phyloP scores from a whole-genome alignment of 2,113 vertebrate genomes.

The Trogon melanurus region DNA sequence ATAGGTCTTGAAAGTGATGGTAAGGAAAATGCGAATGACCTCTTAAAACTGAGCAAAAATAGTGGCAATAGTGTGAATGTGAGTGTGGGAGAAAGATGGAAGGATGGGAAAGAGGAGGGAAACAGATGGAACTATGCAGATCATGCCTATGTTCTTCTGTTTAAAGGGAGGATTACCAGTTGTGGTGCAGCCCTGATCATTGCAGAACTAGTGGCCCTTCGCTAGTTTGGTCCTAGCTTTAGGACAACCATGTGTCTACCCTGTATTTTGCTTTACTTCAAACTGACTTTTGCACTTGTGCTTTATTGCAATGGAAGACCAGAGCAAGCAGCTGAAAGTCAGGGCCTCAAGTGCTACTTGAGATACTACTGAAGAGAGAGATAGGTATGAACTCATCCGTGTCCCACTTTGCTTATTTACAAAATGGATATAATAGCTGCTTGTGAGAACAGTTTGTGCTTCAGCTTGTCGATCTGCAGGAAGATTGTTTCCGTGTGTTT shows the following conservation, averaged over 20 bases:
- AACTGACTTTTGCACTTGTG: not conserved
- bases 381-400: not conserved
- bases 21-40: not conserved
- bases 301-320: not conserved
- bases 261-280: not conserved
- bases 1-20: not conserved
- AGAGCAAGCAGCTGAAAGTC: not conserved
- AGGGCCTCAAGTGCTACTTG: not conserved
- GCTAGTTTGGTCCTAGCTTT: not conserved
- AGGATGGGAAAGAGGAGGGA: not conserved
- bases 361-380: not conserved
- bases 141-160: not conserved
- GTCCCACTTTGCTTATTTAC: not conserved
- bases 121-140: not conserved
- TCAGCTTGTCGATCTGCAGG: not conserved
- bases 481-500: not conserved
- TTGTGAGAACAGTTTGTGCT: not conserved
- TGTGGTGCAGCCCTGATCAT: not conserved
- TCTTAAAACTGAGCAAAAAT: not conserved
- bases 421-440: not conserved
- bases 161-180: not conserved
- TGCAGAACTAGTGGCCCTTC: not conserved
- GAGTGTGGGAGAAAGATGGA: not conserved
- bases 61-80: not conserved
- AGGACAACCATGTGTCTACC: not conserved